Evolutionary conservation across 2,113 vertebrate genomes (phyloP).

Genomic region (Brachypodius melanocephalos): DNA sequence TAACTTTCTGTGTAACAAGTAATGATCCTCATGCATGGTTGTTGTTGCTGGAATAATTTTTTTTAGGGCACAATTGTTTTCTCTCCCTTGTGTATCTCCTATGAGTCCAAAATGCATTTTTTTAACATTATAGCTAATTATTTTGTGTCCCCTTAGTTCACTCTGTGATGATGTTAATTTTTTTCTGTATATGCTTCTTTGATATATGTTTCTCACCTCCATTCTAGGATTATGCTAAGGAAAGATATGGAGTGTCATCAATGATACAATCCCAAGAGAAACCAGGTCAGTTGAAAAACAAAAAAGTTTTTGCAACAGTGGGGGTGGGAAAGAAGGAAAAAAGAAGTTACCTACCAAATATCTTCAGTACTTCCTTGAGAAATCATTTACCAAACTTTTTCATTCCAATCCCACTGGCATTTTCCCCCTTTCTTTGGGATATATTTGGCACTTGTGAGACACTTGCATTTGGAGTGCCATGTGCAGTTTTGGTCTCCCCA

Average conservation of each 20-base stretch:
- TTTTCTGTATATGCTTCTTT: not conserved
- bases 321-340: not conserved
- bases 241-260: constrained; percentile 86
- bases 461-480: not conserved
- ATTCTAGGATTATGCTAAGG: constrained; percentile 93
- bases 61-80: not conserved
- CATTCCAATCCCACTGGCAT: not conserved
- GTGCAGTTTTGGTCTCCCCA: not conserved
- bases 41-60: not conserved
- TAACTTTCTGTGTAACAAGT: not conserved
- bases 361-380: not conserved
- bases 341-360: not conserved
- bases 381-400: not conserved
- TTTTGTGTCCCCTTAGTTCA: not conserved
- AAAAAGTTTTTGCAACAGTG: not conserved
- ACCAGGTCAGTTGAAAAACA: constrained; percentile 83
- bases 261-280: constrained; percentile 95
- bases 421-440: not conserved
- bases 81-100: not conserved
- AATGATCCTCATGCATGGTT: not conserved
- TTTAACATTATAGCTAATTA: not conserved
- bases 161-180: not conserved
- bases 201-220: not conserved
- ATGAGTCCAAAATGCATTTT: not conserved
- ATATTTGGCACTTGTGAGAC: not conserved